A percentile compares a stretch with the other conserved stretches of the same genome.
Conservation (phyloP, 2,888 invertebrate species). For the Entomobrya proxima region DNA sequence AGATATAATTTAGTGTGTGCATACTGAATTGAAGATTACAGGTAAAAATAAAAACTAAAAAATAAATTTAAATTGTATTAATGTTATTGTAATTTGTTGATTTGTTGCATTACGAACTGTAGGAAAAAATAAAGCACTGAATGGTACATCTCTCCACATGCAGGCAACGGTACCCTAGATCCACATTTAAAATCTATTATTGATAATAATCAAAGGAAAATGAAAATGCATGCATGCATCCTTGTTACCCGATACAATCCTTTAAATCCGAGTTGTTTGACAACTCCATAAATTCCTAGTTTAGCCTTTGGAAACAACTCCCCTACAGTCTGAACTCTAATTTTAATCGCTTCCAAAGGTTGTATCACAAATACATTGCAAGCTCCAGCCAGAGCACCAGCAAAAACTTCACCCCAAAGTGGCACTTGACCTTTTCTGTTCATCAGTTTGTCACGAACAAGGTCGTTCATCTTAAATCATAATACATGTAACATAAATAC, state of each 20-base stretch:
- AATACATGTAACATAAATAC: not conserved
- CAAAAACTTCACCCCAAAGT: conserved; percentile 76
- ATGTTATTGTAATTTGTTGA: not conserved
- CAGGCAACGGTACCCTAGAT: conserved; percentile 81
- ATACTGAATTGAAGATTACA: conserved; percentile 76
- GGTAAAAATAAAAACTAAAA: not conserved
- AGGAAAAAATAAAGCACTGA: conserved; percentile 81
- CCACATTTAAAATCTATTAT: conserved; percentile 33
- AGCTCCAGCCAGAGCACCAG: conserved; percentile 79
- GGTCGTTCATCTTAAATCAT: conserved; percentile 79
- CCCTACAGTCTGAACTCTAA: conserved; percentile 81
- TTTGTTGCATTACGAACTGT: conserved; percentile 73
- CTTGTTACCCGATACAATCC: conserved; percentile 81
- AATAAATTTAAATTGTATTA: not conserved
- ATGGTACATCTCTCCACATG: conserved; percentile 81
- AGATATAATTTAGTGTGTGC: conserved; percentile 80
- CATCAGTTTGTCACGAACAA: conserved; percentile 80
- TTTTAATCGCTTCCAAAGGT: conserved; percentile 82
- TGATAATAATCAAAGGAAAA: not conserved
- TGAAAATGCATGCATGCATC: not conserved
- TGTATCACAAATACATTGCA: conserved; percentile 82
- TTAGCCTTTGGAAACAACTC: conserved; percentile 78
- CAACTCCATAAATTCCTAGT: conserved; percentile 79
- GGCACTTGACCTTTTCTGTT: conserved; percentile 77
- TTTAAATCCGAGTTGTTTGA: conserved; percentile 80